Base-by-base conservation (phyloP, 1,140 invertebrate genomes). In the Brachionus manjavacas region DNA sequence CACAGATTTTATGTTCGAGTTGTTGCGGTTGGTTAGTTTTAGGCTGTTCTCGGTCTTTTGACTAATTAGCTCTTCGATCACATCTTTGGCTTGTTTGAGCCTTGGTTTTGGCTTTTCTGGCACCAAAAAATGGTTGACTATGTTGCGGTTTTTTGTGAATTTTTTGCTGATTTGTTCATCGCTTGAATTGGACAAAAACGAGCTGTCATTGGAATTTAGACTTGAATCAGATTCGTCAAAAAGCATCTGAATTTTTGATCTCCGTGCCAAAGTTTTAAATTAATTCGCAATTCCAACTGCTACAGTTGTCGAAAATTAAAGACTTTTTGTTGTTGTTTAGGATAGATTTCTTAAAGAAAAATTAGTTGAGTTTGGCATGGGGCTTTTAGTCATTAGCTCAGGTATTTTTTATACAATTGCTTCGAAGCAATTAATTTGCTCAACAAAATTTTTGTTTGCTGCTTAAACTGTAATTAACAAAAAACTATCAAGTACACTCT, bases 101-200 rank as follows among this genome's bases (percentile, higher is more conserved):
- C 20, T 76, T 76, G 41, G 7, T 14, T 9, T 25, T 12, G 41
- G 72, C 31, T 49, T 76, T 25, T 49, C 41, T 28, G 72, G 72
- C 11, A 28, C 12, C 20, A 25, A 76, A 46, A 76, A 76, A n/a
- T 76, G 72, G 25, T 76, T 76, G 20, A 76, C 72, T 52, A 76
- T 20, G 25, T 76, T 76, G 25, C 25, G 39, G 4, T 49, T 28
- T 49, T 49, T 76, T 9, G 20, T 12, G 0, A 23, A 4, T 49
- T 76, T 76, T 49, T 46, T 46, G n/a, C 41, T 25, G 2, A 9
- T 23, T 25, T 20, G 20, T 3, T 8, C 46, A 46, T 76, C 72
- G 46, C 72, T 76, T 49, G 72, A 76, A 46, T 76, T 76, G 23
- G 72, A 52, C 16, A 76, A 76, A 76, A 76, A 76, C 4, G 72